Evolutionary conservation across 2,888 invertebrate species (phyloP), one percentile per base, ranked within the genome.

Genomic region (Formica aserva): DNA sequence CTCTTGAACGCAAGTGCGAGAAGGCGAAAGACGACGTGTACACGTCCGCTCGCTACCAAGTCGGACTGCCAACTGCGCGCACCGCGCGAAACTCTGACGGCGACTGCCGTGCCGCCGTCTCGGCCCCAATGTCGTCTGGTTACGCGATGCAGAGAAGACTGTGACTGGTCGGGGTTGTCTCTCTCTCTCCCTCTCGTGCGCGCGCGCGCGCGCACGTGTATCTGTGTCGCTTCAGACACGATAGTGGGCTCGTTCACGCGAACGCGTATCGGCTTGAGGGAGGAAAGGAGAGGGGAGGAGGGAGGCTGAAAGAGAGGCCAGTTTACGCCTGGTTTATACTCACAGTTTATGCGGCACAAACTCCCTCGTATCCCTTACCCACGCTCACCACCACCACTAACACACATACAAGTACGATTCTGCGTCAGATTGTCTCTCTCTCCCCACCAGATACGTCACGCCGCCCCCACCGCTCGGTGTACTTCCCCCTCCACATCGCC

Each of bases 41-140:
- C 85, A 90, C 92, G 90, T 93, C 92, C 87, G 75, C 87, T 92
- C 93, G 85, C 87, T 88, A 86, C 91, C 91, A 90, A 86, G 91
- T 88, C 92, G 86, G 91, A 87, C 91, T 93, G 91, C 90, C 88
- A 90, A 94, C 94, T 92, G 89, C 89, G 89, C 90, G 88, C 90
- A 32, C 60, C 89, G 91, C 92, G 92, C 89, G 92, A 92, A 89
- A 91, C 90, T 91, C 88, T 18, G 45, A 48, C 78, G 55, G 38
- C 41, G 67, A 78, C 78, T 78, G 69, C 45, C 88, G 87, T 89
- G 92, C 90, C 92, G 89, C 90, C 87, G 92, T 92, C 92, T 90
- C 91, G 90, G 92, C 89, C 92, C 91, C 92, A 92, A 93, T 93
- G 92, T 93, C 93, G 92, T 91, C 92, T 90, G 91, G 89, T 88